Percentiles rank a stretch among this genome's conserved stretches.
These are phyloP conservation scores for Phymorhynchus buccinoides DNA, from an alignment of 1,140 invertebrate species.

Conservation along the genomic window DNA sequence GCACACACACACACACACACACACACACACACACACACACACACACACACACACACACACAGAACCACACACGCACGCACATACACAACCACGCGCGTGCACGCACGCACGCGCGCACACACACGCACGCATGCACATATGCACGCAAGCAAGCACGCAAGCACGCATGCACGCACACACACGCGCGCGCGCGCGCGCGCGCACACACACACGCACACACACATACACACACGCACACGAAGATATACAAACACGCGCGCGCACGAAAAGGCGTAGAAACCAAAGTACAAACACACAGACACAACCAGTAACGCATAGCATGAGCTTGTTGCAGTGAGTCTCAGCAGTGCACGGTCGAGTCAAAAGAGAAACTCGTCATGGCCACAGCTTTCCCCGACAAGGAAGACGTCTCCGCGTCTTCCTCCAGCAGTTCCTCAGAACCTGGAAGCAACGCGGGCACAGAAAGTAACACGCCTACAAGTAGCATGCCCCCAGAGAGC, in stretches of 20 bases:
- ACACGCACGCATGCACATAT: not conserved
- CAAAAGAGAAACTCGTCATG: too few species aligned
- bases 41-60: slow-evolving; percentile 10
- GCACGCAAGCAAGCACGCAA: not conserved
- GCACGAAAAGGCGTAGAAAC: too few species aligned
- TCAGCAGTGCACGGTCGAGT: too few species aligned
- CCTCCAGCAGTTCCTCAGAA: too few species aligned
- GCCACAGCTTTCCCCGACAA: too few species aligned
- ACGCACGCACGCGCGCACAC: not conserved
- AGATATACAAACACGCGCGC: not conserved
- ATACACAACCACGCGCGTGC: not conserved
- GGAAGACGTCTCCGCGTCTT: too few species aligned
- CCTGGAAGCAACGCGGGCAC: too few species aligned
- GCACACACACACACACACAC: not conserved
- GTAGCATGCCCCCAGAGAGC: too few species aligned
- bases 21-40: not conserved
- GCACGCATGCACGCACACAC: not conserved
- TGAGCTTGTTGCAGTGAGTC: too few species aligned
- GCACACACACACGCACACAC: not conserved
- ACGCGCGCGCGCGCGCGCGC: not conserved
- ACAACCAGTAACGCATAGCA: not conserved
- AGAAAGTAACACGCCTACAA: too few species aligned
- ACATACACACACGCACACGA: not conserved
- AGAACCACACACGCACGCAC: not conserved
- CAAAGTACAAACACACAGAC: not conserved